These are phyloP conservation scores for Cassiopea xamachana DNA, from an alignment of 30 jellyfish, hydroid and myxozoan species.

Conservation along the genomic window DNA sequence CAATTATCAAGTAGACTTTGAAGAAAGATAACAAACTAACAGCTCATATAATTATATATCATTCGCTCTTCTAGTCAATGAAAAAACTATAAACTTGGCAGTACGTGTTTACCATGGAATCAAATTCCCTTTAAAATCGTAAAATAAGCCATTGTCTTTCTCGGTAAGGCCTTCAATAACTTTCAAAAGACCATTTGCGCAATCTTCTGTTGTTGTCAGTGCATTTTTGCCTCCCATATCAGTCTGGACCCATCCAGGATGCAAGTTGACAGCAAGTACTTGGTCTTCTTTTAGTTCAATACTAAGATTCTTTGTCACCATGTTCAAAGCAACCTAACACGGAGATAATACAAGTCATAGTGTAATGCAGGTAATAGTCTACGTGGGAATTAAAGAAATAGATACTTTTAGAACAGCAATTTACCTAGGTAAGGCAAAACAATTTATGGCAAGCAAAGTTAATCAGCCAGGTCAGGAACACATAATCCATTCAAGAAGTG, in stretches of 20 bases:
- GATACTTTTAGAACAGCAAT: no score
- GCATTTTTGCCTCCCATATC: conserved; percentile 91
- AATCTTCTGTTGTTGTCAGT: conserved; percentile 53
- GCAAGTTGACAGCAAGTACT: conserved; percentile 75
- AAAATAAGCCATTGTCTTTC: conserved; percentile 80
- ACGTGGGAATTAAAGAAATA: neutral
- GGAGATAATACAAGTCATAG: neutral
- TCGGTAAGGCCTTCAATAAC: conserved; percentile 63
- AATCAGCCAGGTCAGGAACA: no score
- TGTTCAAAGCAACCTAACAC: conserved; percentile 82
- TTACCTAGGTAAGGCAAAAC: no score
- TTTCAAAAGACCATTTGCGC: conserved; percentile 68
- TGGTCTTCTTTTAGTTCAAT: conserved; percentile 81
- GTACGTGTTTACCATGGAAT: conserved; percentile 59
- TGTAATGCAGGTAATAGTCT: neutral
- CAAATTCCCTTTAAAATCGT: conserved; percentile 66
- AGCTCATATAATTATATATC: no score
- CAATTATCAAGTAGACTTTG: no score
- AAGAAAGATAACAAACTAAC: no score
- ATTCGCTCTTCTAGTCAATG: no score
- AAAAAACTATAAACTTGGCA: neutral
- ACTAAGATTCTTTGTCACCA: conserved; percentile 88
- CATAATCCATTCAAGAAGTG: no score
- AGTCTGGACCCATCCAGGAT: conserved; percentile 97
- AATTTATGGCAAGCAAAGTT: no score